Percentiles rank a stretch among this genome's conserved stretches.
phyloP scores from a whole-genome alignment of 2,797 vertebrate genomes.

The Danio tinwini region DNA sequence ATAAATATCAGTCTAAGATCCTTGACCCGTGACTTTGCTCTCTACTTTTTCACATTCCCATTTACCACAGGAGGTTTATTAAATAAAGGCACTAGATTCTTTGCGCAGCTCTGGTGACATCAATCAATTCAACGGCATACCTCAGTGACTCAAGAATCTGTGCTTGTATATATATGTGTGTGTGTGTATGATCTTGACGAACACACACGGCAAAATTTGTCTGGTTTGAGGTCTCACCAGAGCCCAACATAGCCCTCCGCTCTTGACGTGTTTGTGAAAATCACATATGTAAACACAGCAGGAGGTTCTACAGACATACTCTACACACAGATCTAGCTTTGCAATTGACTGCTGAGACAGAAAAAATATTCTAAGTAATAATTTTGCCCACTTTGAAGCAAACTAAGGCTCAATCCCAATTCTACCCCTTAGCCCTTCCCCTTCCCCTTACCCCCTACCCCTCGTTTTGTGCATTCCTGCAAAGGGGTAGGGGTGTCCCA shows the following conservation, averaged over 20 bases:
- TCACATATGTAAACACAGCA: slow-evolving; percentile 56
- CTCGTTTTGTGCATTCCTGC: too few relatives aligned
- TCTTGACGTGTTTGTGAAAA: slow-evolving; percentile 59
- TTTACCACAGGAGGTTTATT: slow-evolving; percentile 52
- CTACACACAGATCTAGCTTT: slow-evolving; percentile 19
- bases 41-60: slow-evolving; percentile 44
- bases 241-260: slow-evolving; percentile 48
- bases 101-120: slow-evolving; percentile 54
- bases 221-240: slow-evolving; percentile 49
- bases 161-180: slow-evolving; percentile 39
- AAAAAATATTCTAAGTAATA: not conserved
- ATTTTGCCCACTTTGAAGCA: slow-evolving; percentile 6
- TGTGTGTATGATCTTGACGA: slow-evolving; percentile 43
- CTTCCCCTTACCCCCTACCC: too few relatives aligned
- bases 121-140: slow-evolving; percentile 58
- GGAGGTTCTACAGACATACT: slow-evolving; percentile 29
- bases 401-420: not conserved
- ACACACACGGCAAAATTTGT: slow-evolving; percentile 52
- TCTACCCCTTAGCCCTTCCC: too few relatives aligned
- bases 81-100: slow-evolving; percentile 48
- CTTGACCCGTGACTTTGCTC: slow-evolving; percentile 37
- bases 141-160: slow-evolving; percentile 32
- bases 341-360: not conserved
- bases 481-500: too few relatives aligned
- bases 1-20: slow-evolving; percentile 32